A percentile compares a stretch with the other conserved stretches of the same genome.
Conservation (phyloP, 2,888 invertebrate genomes). For the Drosophila fulvimacula region DNA sequence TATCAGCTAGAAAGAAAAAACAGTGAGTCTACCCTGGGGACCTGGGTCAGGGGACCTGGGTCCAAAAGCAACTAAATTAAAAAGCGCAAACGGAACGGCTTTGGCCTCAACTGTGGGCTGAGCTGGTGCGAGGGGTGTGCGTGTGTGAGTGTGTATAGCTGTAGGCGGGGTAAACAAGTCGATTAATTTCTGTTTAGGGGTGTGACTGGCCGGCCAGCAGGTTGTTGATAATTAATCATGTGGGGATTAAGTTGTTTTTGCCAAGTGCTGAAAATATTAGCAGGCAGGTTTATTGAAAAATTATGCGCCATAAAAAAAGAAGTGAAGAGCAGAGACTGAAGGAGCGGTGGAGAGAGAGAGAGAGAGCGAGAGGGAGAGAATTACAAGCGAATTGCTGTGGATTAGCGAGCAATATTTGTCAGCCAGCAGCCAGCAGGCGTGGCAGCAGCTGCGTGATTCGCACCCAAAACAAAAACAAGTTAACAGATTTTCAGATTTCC, state of each 20-base stretch:
- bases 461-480: conserved; percentile 40
- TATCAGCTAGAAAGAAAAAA: conserved; percentile 2
- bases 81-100: conserved; percentile 56
- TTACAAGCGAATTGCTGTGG: conserved; percentile 36
- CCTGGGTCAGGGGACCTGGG: conserved; percentile 21
- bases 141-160: not conserved
- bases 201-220: conserved; percentile 36
- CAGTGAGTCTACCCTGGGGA: conserved; percentile 57
- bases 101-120: conserved; percentile 26
- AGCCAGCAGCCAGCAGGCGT: conserved; percentile 1
- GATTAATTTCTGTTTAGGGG: conserved; percentile 65
- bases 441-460: conserved; percentile 27
- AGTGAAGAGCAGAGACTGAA: conserved; percentile 12
- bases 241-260: conserved; percentile 69
- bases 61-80: conserved; percentile 65
- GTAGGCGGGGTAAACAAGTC: conserved; percentile 45
- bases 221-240: conserved; percentile 79
- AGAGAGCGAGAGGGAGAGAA: conserved; percentile 10
- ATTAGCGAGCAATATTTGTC: conserved; percentile 36
- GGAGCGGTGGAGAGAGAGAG: not conserved
- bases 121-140: not conserved
- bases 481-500: conserved; percentile 43
- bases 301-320: conserved; percentile 50
- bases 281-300: conserved; percentile 72
- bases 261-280: conserved; percentile 51